Base-by-base conservation (phyloP, 2,888 invertebrate genomes). In the Eulithis testata region DNA sequence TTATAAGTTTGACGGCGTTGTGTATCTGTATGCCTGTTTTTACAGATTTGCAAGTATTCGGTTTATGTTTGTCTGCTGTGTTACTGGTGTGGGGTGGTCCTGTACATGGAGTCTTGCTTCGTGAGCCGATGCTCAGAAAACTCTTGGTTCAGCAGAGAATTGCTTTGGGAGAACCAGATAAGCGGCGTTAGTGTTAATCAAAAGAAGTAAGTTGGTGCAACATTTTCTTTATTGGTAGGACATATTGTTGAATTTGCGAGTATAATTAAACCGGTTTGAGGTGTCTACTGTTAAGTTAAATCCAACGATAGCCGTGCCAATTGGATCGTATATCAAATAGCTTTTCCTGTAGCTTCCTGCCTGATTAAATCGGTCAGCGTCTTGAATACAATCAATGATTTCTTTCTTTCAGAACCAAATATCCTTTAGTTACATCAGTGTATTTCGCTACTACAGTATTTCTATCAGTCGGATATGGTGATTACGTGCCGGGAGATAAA, bases 51-150 rank as follows among this genome's bases (percentile, higher is more conserved):
- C 1, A 94, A 94, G 77, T 94, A 93, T 74, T 86, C 87, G 54
- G 83, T 91, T 21, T 94, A 90, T 71, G 84, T 93, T 57, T 75
- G 85, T 60, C 76, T 94, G 31, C 77, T 92, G 47, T 90, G 91
- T 69, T 94, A 94, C 74, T 94, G 93, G 93, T 90, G 89, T 60
- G 93, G 93, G n/a, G 85, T 93, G n/a, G 84, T 93, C 55, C 78
- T 94, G 45, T 94, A 84, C 72, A 88, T 94, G 86, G 90, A 91
- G 70, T 86, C 94, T 14, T 94, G 94, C 77, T 94, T 93, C 70
- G 88, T 90, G 21, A 84, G 76, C 63, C 82, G 89, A 63, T 94
- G 94, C 71, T 82, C 89, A 3, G 85, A 91, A 75, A 83, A 86
- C 66, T 93, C 94, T 11, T 94, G 94, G 94, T 94, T 89, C 69